phyloP scores from a whole-genome alignment of 2,888 invertebrate species.

The Cinara cedri region DNA sequence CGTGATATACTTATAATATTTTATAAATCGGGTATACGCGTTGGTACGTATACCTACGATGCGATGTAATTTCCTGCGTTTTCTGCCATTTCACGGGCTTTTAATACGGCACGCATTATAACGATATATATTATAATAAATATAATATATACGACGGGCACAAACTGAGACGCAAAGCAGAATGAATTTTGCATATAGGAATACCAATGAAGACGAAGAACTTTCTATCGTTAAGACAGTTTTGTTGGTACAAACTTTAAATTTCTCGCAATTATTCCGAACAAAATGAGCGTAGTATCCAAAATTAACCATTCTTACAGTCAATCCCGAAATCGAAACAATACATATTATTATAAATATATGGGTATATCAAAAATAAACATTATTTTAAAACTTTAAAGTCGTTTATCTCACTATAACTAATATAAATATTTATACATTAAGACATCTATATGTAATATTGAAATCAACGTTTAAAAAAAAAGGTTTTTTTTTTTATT shows the following conservation, averaged over 20 bases:
- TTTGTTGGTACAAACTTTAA: constrained; percentile 31
- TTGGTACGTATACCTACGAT: too few species aligned
- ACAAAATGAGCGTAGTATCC: constrained; percentile 13
- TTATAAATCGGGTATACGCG: too few species aligned
- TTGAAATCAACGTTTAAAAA: too few species aligned
- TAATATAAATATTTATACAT: too few species aligned
- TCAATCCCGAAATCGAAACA: not conserved
- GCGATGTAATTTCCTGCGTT: constrained; percentile 34
- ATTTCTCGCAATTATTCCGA: constrained; percentile 32
- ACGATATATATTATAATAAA: not conserved
- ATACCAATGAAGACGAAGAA: constrained; percentile 46
- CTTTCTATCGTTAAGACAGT: constrained; percentile 42
- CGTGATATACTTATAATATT: too few species aligned
- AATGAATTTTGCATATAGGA: constrained; percentile 44
- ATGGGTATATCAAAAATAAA: too few species aligned
- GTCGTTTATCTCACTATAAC: too few species aligned
- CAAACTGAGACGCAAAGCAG: constrained; percentile 15
- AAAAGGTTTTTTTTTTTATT: too few species aligned
- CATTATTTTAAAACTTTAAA: too few species aligned
- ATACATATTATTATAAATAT: too few species aligned
- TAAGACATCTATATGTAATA: too few species aligned
- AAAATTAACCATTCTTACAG: constrained; percentile 33
- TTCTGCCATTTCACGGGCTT: not conserved
- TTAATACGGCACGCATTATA: not conserved
- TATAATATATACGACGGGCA: constrained; percentile 9